These are phyloP conservation scores for Pheosia tremula DNA, from an alignment of 2,888 invertebrate genomes.

Conservation along the genomic window DNA sequence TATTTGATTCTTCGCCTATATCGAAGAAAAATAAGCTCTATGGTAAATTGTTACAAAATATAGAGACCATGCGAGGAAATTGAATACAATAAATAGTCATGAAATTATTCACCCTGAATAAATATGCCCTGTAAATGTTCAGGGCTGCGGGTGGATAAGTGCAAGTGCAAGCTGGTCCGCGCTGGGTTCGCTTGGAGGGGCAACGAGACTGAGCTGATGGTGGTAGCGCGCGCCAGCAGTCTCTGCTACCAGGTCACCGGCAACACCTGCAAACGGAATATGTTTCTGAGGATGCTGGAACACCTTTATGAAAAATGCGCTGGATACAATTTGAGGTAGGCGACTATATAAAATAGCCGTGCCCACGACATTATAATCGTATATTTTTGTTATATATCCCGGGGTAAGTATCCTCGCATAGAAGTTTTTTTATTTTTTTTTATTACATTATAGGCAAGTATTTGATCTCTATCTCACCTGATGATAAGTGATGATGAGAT, in stretches of 20 bases:
- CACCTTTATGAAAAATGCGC: conserved; percentile 50
- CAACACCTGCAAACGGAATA: conserved; percentile 10
- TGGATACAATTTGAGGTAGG: conserved; percentile 54
- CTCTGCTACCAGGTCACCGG: not conserved
- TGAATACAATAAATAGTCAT: conserved; percentile 6
- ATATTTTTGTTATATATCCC: no score
- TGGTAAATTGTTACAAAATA: no score
- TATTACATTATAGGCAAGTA: no score
- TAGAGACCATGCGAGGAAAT: not conserved
- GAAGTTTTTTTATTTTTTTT: no score
- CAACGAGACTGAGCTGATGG: conserved; percentile 12
- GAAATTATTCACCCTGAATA: conserved; percentile 1
- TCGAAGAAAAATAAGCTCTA: no score
- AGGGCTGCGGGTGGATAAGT: conserved; percentile 27
- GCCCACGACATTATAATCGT: no score
- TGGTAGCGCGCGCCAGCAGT: conserved; percentile 16
- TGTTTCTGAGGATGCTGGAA: conserved; percentile 27
- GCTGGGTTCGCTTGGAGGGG: conserved; percentile 8
- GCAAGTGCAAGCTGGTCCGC: conserved; percentile 30
- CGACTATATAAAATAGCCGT: no score
- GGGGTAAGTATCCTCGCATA: no score
- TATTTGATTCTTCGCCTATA: no score
- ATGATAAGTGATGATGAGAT: no score
- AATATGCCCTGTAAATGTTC: conserved; percentile 33
- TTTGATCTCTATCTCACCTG: no score